These are phyloP conservation scores for Tor tambroides DNA, from an alignment of 2,113 vertebrate species.

Conservation along the genomic window DNA sequence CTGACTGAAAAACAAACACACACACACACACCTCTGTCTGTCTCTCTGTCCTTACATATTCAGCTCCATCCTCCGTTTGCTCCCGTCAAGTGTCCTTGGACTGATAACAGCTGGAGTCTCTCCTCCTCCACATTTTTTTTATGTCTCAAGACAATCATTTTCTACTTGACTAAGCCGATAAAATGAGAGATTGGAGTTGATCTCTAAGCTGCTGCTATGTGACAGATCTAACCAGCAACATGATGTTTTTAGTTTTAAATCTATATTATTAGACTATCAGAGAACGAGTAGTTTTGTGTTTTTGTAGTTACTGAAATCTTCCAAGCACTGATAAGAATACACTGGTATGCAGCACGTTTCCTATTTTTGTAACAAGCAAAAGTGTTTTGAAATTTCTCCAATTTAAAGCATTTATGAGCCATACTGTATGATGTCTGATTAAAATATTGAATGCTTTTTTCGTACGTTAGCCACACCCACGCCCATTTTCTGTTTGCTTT, in stretches of 20 bases:
- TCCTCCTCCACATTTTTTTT: not conserved
- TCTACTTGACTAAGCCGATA: constrained; percentile 24
- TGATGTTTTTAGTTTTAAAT: constrained; percentile 9
- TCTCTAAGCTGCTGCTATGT: constrained; percentile 44
- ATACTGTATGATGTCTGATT: not conserved
- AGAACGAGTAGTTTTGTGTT: not conserved
- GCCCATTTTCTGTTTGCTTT: not conserved
- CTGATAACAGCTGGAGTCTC: constrained; percentile 16
- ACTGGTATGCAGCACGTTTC: not conserved
- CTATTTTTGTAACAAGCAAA: not conserved
- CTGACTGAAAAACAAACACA: constrained; percentile 33
- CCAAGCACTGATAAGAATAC: constrained; percentile 4
- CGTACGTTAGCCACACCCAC: not conserved
- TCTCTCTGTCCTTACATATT: constrained; percentile 5
- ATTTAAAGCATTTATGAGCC: not conserved
- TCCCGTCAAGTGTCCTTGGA: constrained; percentile 34
- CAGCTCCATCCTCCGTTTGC: constrained; percentile 18
- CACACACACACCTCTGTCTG: not conserved
- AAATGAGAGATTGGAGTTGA: constrained; percentile 14
- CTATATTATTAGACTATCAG: not conserved
- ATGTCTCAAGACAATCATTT: constrained; percentile 45
- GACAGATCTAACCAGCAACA: not conserved
- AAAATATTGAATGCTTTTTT: not conserved
- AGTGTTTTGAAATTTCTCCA: not conserved
- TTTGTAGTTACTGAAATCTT: constrained; percentile 36